These are phyloP conservation scores for Stenodema calcarata DNA, from an alignment of 2,888 invertebrate genomes.

Conservation along the genomic window DNA sequence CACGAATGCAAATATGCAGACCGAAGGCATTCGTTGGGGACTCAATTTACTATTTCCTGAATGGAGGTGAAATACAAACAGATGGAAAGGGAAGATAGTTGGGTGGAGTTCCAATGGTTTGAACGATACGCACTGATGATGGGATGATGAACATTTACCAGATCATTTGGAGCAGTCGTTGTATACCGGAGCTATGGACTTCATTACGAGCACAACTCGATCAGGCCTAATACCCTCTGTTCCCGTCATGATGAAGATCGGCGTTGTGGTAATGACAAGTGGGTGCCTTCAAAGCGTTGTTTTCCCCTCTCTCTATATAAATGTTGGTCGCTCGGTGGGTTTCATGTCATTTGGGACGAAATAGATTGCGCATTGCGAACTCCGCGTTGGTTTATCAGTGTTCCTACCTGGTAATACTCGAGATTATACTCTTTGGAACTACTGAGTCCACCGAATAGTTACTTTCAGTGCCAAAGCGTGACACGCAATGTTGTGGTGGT, in stretches of 20 bases:
- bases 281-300: background rate
- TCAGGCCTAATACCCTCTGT: background rate
- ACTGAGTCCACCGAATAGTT: too few species aligned
- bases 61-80: background rate
- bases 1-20: background rate
- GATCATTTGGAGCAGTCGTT: background rate
- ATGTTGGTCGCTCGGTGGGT: too few species aligned
- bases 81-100: background rate
- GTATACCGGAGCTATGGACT: background rate
- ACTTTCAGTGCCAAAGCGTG: too few species aligned
- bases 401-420: too few species aligned
- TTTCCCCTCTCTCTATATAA: background rate
- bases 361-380: too few species aligned
- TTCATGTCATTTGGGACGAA: too few species aligned
- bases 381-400: too few species aligned
- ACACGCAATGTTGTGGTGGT: too few species aligned
- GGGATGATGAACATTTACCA: background rate
- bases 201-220: background rate
- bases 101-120: background rate
- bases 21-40: too few species aligned
- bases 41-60: background rate
- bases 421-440: too few species aligned
- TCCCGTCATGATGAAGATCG: background rate
- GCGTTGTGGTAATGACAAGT: background rate
- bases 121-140: background rate